These are phyloP conservation scores for Poecilia wingei DNA, from an alignment of 2,797 vertebrate species.

Conservation along the genomic window DNA sequence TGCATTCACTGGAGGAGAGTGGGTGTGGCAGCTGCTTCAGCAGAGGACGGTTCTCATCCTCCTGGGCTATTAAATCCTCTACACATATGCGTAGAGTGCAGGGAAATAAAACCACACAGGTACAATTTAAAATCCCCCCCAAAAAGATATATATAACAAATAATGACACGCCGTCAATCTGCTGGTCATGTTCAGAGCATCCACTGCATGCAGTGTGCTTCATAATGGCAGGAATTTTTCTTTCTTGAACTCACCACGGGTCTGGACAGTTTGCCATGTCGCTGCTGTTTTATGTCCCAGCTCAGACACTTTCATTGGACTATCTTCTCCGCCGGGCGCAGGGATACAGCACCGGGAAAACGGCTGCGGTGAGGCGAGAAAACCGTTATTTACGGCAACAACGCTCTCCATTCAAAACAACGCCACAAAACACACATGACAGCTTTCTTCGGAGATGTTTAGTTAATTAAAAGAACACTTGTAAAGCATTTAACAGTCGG, in stretches of 20 bases:
- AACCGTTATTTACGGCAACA: conserved; percentile 41
- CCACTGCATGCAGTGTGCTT: not conserved
- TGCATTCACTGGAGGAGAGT: conserved; percentile 40
- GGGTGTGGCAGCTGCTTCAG: conserved; percentile 65
- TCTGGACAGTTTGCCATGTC: conserved; percentile 75
- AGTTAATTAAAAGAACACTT: accelerated
- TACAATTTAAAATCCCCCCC: not conserved
- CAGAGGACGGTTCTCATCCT: conserved; percentile 24
- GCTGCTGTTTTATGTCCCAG: conserved; percentile 50
- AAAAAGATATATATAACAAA: not conserved
- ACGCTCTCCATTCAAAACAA: conserved; percentile 22
- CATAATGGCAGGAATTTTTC: not conserved
- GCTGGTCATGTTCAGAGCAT: not conserved
- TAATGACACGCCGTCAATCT: not conserved
- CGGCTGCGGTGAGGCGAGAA: conserved; percentile 54
- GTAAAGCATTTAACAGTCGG: conserved; percentile 2
- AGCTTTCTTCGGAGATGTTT: not conserved
- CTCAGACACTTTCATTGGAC: conserved; percentile 71
- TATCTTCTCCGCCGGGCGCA: conserved; percentile 69
- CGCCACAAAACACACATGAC: not conserved
- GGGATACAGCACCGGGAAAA: conserved; percentile 66
- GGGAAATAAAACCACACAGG: not conserved
- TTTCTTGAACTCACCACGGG: conserved; percentile 71
- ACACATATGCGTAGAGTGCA: not conserved
- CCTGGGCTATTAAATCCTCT: conserved; percentile 2